Conservation (phyloP, 1,140 invertebrate genomes). For the Cydia amplana region DNA sequence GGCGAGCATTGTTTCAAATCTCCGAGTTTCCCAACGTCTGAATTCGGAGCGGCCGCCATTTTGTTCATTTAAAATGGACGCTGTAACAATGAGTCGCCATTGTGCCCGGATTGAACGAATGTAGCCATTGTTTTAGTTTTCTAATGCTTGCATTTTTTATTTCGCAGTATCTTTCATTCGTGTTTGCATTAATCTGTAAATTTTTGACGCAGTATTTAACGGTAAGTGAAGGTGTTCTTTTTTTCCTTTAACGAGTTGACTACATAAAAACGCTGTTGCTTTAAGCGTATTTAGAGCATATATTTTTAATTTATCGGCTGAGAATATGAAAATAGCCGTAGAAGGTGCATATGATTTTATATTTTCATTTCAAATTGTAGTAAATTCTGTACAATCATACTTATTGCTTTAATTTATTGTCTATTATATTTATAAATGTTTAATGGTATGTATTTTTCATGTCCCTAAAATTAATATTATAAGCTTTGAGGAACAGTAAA, state of each 20-base stretch:
- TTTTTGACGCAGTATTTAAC: background rate
- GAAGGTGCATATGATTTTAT: too few species aligned
- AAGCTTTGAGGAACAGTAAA: too few species aligned
- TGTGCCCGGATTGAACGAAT: conserved; percentile 65
- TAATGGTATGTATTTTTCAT: too few species aligned
- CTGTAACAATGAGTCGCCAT: conserved; percentile 71
- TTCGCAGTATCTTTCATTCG: conserved; percentile 7
- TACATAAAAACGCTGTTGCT: too few species aligned
- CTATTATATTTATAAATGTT: too few species aligned
- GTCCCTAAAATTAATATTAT: too few species aligned
- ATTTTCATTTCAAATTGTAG: too few species aligned
- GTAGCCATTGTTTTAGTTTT: conserved; percentile 71
- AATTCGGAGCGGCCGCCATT: conserved; percentile 74
- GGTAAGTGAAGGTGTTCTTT: background rate
- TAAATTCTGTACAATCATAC: too few species aligned
- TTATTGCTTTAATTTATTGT: too few species aligned
- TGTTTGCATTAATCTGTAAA: conserved; percentile 12
- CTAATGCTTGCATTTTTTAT: conserved; percentile 45
- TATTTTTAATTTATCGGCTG: too few species aligned
- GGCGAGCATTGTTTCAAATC: conserved; percentile 73
- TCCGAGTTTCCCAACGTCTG: conserved; percentile 55
- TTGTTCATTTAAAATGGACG: conserved; percentile 79
- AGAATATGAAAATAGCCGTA: too few species aligned
- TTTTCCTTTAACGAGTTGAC: background rate
- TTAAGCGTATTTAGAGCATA: too few species aligned